Evolutionary conservation across 1,140 invertebrate species (phyloP), one percentile per base, ranked within the genome.

Genomic region (Drosophila ogumai): DNA sequence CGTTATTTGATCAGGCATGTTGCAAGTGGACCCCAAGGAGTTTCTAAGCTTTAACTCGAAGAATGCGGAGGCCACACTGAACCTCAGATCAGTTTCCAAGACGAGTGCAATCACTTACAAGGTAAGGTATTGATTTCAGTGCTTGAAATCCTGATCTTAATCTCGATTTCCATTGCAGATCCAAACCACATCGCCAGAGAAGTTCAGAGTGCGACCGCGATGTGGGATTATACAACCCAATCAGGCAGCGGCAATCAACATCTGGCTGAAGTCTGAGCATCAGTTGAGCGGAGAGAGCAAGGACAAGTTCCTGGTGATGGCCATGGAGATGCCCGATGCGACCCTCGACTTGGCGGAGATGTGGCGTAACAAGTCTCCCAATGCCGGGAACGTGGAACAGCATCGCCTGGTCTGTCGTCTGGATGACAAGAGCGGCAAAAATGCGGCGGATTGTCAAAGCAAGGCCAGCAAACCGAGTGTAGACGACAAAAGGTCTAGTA

Each of bases 201-300:
- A 98, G 92, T 99, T 98, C 92, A 94, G 97, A 46, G 98, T 99
- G 1, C 94, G 96, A 59, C 97, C 98, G 12, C 98, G 96, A 74
- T 95, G 95, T 17, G 98, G 98, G 8, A 92, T 95, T 38, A 90
- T 99, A 38, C 88, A 93, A 4, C 94, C 96, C 19, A 95, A 94
- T 19, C 71, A 81, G 8, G 4, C 32, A 0, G 43, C 72, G 1
- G 40, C 93, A 59, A n/a, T 93, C 76, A 74, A 56, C 36, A 91
- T 92, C 22, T 76, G 81, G 59, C 59, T 92, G 0, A 92, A 92
- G 55, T 49, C 75, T 5, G 91, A 91, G 44, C 79, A 91, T 9
- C 31, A 66, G 10, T 47, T 92, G 0, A 73, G 79, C 28, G 40
- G 19, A 5, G 79, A 82, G 7, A 44, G 40, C 28, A 91, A 90